Evolutionary conservation across 2,797 vertebrate genomes (phyloP).

Genomic region (Diglossa cyanea): DNA sequence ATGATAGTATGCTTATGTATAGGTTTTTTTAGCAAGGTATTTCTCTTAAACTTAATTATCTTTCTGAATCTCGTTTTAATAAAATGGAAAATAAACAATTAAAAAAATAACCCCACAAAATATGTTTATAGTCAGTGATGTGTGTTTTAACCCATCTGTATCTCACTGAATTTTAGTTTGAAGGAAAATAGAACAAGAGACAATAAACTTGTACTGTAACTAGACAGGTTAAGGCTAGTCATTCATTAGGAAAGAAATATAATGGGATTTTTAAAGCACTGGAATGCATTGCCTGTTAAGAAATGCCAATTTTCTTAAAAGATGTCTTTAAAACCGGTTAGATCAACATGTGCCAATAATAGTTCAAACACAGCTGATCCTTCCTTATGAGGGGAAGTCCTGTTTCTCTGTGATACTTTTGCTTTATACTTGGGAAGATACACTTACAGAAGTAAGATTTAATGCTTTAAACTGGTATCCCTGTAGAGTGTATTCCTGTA

Average conservation of each 20-base stretch:
- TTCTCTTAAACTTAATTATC: not conserved
- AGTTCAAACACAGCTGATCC: not conserved
- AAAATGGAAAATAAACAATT: not conserved
- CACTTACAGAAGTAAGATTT: not conserved
- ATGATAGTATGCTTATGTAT: accelerated
- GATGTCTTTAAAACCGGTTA: not conserved
- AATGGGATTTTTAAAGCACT: not conserved
- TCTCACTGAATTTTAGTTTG: not conserved
- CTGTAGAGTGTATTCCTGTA: not conserved
- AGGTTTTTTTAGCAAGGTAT: not conserved
- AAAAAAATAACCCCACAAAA: not conserved
- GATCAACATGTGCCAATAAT: not conserved
- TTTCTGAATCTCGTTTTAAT: not conserved
- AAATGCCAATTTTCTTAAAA: not conserved
- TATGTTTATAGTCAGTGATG: not conserved
- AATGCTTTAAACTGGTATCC: not conserved
- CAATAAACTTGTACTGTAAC: not conserved
- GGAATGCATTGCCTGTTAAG: not conserved
- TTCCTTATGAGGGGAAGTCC: not conserved
- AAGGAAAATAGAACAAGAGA: not conserved
- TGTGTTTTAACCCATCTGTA: not conserved
- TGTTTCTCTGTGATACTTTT: not conserved
- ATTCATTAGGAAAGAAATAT: not conserved
- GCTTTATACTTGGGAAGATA: not conserved
- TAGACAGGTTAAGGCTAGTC: not conserved